phyloP scores from a whole-genome alignment of 2,888 invertebrate species.

The Eupithecia centaureata region DNA sequence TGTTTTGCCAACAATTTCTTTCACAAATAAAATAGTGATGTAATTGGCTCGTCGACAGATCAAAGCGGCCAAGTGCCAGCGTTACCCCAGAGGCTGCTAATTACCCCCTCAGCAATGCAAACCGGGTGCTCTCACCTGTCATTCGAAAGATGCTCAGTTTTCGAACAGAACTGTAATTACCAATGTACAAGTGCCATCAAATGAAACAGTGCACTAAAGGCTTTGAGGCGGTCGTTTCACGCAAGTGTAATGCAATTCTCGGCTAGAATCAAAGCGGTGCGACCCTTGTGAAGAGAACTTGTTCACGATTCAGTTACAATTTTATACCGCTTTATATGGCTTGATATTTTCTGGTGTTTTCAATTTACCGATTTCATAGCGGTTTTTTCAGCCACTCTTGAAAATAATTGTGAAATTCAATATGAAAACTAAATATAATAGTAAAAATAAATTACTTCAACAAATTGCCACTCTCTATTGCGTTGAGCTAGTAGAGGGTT shows the following conservation, averaged over 20 bases:
- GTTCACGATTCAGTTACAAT: conserved; percentile 21
- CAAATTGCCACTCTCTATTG: not conserved
- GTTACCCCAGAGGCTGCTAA: conserved; percentile 28
- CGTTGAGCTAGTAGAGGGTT: not conserved
- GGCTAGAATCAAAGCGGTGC: conserved; percentile 66
- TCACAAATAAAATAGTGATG: conserved; percentile 7
- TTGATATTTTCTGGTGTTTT: conserved; percentile 5
- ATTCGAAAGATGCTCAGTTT: conserved; percentile 40
- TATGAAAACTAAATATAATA: not conserved
- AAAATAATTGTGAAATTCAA: not conserved
- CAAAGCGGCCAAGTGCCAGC: conserved; percentile 17
- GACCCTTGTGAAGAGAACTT: conserved; percentile 10
- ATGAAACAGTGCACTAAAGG: conserved; percentile 65
- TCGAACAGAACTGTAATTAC: conserved; percentile 65
- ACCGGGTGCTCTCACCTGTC: conserved; percentile 25
- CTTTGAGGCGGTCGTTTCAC: conserved; percentile 66
- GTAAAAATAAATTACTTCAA: not conserved
- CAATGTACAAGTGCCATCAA: conserved; percentile 62
- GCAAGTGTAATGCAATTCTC: conserved; percentile 71
- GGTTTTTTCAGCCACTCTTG: not conserved
- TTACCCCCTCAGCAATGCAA: conserved; percentile 34
- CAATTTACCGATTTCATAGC: not conserved
- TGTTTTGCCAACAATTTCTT: conserved; percentile 1
- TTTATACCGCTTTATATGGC: conserved; percentile 5
- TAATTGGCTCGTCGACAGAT: conserved; percentile 18